These are phyloP conservation scores for Drosophila parvula DNA, from an alignment of 1,140 invertebrate genomes.

Conservation along the genomic window DNA sequence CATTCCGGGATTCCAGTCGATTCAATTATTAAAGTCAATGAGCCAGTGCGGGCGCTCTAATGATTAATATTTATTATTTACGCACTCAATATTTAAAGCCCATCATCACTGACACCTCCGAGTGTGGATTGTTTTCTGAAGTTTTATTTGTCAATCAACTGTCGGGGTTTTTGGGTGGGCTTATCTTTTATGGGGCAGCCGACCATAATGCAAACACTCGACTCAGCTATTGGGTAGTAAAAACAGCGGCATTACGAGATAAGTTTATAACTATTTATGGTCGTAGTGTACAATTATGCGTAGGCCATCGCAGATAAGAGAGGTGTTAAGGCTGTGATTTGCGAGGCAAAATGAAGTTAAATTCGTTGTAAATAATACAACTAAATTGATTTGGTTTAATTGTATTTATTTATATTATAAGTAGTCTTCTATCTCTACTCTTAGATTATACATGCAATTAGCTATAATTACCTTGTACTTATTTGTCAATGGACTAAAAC, in stretches of 20 bases:
- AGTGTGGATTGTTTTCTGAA: constrained; percentile 50
- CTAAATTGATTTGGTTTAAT: background rate
- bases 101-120: constrained; percentile 43
- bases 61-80: constrained; percentile 54
- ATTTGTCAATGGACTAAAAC: background rate
- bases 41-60: constrained; percentile 55
- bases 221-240: constrained; percentile 15
- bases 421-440: too few relatives aligned
- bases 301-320: constrained; percentile 1
- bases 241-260: constrained; percentile 17
- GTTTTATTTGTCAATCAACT: constrained; percentile 67
- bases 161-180: constrained; percentile 42
- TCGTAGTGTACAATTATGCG: background rate
- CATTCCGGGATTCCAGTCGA: constrained; percentile 15
- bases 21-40: constrained; percentile 52
- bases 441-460: background rate
- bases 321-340: background rate
- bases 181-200: constrained; percentile 28
- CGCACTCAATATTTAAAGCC: constrained; percentile 48
- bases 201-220: constrained; percentile 24
- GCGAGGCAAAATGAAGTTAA: background rate
- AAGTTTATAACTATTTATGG: constrained; percentile 17
- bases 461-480: too few relatives aligned
- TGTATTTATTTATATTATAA: background rate
- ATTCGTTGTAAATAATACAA: background rate